Percentiles rank a stretch among this genome's conserved stretches.
These are phyloP conservation scores for Eubasilissa splendida DNA, from an alignment of 2,888 invertebrate species.

Conservation along the genomic window DNA sequence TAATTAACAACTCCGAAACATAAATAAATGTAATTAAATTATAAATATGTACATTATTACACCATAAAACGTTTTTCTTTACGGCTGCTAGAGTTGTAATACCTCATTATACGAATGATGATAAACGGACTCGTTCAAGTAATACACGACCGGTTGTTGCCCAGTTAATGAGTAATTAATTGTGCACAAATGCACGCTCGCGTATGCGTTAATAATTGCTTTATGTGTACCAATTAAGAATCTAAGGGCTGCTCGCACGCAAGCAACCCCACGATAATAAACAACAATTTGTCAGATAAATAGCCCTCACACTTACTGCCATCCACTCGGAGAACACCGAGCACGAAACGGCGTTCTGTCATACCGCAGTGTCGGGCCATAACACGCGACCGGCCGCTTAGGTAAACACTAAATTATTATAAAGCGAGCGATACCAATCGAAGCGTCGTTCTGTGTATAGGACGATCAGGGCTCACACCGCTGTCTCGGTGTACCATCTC, in stretches of 20 bases:
- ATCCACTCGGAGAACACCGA: background rate
- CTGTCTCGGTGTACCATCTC: no score
- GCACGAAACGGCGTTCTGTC: constrained; percentile 17
- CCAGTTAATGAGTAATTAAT: background rate
- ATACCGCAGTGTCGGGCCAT: constrained; percentile 9
- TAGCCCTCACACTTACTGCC: constrained; percentile 1
- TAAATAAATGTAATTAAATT: no score
- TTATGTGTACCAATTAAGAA: constrained; percentile 25
- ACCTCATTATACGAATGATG: no score
- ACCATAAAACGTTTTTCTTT: no score
- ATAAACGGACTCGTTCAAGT: no score
- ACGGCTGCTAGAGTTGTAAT: no score
- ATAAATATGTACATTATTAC: no score
- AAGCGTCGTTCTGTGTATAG: constrained; percentile 28
- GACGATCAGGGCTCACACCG: background rate
- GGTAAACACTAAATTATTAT: constrained; percentile 55
- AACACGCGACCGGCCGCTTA: constrained; percentile 38
- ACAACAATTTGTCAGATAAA: constrained; percentile 35
- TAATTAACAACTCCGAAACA: no score
- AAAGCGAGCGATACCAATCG: constrained; percentile 44
- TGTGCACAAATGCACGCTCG: background rate
- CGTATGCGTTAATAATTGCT: constrained; percentile 7
- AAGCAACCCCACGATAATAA: constrained; percentile 7
- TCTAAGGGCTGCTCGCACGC: background rate
- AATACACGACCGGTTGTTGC: no score